These are phyloP conservation scores for Sinocyclocheilus maitianheensis DNA, from an alignment of 2,113 vertebrate genomes.

Conservation along the genomic window DNA sequence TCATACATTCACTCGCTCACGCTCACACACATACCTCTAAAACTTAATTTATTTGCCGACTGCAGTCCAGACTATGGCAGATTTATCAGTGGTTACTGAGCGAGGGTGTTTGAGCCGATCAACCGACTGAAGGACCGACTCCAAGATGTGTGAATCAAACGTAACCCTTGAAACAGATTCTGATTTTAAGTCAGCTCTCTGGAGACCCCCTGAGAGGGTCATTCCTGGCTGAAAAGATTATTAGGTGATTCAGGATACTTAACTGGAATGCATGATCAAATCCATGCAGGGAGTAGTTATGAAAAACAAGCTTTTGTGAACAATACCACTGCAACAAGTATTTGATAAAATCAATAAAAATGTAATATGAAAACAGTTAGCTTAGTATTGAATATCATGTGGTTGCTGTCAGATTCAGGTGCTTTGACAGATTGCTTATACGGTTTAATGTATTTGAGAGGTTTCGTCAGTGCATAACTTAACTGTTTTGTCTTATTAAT, in stretches of 20 bases:
- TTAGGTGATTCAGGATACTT: conserved; percentile 1
- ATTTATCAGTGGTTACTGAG: conserved; percentile 8
- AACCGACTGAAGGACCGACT: neutral
- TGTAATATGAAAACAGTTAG: neutral
- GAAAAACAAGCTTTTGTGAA: neutral
- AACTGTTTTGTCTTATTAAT: neutral
- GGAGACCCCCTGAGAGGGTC: neutral
- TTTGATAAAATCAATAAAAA: neutral
- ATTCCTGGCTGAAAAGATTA: neutral
- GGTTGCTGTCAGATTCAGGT: neutral
- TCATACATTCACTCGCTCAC: neutral
- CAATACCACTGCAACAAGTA: neutral
- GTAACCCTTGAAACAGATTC: neutral
- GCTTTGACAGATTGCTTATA: neutral
- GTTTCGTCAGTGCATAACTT: neutral
- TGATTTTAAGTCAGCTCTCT: neutral
- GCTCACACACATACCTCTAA: neutral
- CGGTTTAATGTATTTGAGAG: neutral
- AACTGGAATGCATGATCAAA: neutral
- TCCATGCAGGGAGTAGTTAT: neutral
- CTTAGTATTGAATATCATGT: neutral
- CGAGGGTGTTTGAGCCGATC: neutral
- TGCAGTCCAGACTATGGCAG: neutral
- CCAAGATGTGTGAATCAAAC: neutral
- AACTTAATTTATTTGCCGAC: neutral